Base-by-base conservation (phyloP, 1,140 invertebrate species). In the Bombus vancouverensis region DNA sequence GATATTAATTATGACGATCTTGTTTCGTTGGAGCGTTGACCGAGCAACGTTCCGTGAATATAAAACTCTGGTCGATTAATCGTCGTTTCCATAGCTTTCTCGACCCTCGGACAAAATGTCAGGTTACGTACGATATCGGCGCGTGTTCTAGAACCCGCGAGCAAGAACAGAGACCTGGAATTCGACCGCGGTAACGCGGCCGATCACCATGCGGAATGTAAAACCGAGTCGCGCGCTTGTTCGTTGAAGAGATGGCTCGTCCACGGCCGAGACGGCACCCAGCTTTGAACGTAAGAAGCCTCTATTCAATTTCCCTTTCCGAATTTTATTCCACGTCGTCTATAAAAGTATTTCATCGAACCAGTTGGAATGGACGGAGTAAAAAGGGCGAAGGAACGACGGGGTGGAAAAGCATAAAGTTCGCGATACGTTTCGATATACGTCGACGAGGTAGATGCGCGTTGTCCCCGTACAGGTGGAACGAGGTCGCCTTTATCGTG, bases 401-500 rank as follows among this genome's bases (percentile, higher is more conserved):
- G 25, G 28, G n/a, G 13, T 4, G n/a, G 25, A 22, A 22, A 57
- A 70, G 65, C 44, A 71, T 78, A 78, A 83, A 83, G 62, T 78
- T 78, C 18, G 34, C 74, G 82, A 83, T 83, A 83, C 82, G n/a
- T 78, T 32, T n/a, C 65, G 47, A 39, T 71, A 28, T 32, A 34
- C 13, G 28, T 34, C n/a, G 34, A n/a, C 22, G 37, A 10, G n/a
- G 53, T 62, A 32, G n/a, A 22, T 32, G 13, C 72, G 70, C 70
- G 70, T 73, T 53, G 80, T 73, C 70, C 80, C 53, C 53, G 32
- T 37, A 37, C 65, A n/a, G 47, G 47, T 10, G 53, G 18, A 72
- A 82, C 71, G 80, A 73, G 71, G 80, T 82, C 81, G 74, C 65
- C 83, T 88, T 84, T 78, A 66, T 86, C 73, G 72, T 82, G n/a